A percentile compares a stretch with the other conserved stretches of the same genome.
phyloP scores from a whole-genome alignment of 2,797 vertebrate species.

The Vipera ursinii region DNA sequence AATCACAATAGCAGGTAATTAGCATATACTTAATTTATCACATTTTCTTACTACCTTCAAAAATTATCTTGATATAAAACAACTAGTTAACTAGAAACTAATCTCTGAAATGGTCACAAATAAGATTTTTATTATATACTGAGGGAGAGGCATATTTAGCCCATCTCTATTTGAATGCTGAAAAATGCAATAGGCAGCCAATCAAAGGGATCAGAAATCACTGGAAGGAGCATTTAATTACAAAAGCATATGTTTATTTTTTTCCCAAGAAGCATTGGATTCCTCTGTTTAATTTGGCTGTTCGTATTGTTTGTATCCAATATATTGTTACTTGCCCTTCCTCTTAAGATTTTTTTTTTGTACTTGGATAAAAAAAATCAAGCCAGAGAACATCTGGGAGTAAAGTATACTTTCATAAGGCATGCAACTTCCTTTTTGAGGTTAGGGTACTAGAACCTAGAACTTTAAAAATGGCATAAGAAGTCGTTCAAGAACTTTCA shows the following conservation, averaged over 20 bases:
- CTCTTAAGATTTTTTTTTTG: neutral
- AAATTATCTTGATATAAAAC: constrained; percentile 3
- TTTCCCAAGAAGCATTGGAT: constrained; percentile 11
- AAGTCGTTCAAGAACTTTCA: neutral
- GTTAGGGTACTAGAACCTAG: neutral
- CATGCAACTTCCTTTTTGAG: neutral
- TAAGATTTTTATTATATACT: constrained; percentile 12
- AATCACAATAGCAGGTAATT: constrained; percentile 30
- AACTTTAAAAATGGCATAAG: neutral
- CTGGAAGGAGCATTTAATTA: neutral
- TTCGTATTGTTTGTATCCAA: neutral
- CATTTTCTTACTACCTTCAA: neutral
- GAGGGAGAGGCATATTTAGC: constrained; percentile 10
- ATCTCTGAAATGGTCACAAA: constrained; percentile 17
- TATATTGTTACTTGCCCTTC: neutral
- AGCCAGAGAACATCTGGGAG: neutral
- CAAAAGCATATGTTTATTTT: constrained; percentile 5
- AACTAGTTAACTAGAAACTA: constrained; percentile 12
- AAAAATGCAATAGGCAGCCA: neutral
- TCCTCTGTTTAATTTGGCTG: constrained; percentile 12
- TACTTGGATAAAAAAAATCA: constrained; percentile 1
- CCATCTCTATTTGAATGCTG: constrained; percentile 18
- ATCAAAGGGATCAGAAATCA: constrained; percentile 48
- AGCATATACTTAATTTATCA: neutral
- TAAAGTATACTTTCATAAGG: neutral